phyloP scores from a whole-genome alignment of 2,113 vertebrate species.

The Alexandromys fortis region DNA sequence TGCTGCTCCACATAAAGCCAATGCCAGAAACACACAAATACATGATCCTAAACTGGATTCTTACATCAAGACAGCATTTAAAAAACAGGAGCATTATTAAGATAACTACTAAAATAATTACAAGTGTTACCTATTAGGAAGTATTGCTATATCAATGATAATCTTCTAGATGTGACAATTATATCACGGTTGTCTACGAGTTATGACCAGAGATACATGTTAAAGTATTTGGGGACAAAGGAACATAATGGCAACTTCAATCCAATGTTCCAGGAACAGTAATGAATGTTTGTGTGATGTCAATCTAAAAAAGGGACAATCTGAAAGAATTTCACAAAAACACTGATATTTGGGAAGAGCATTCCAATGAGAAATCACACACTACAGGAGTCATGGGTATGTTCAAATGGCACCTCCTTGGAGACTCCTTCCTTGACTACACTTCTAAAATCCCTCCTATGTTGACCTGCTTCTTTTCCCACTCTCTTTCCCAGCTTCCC shows the following conservation, averaged over 20 bases:
- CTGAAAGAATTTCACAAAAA: neutral
- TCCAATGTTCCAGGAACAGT: neutral
- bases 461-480: neutral
- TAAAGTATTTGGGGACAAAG: neutral
- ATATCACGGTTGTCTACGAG: slow-evolving; percentile 24
- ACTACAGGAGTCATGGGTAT: neutral
- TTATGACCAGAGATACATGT: neutral
- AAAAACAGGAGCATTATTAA: neutral
- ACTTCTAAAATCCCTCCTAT: neutral
- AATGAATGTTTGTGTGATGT: neutral
- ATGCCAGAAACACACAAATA: neutral
- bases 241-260: neutral
- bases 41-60: slow-evolving; percentile 1
- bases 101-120: slow-evolving; percentile 7
- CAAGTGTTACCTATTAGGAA: slow-evolving; percentile 23
- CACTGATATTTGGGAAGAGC: neutral
- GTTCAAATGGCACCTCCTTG: neutral
- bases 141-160: slow-evolving; percentile 21
- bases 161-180: neutral
- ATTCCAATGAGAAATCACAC: neutral
- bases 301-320: neutral
- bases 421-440: neutral
- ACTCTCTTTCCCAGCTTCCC: neutral
- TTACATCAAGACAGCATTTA: neutral
- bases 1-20: neutral